phyloP scores from a whole-genome alignment of 2,888 invertebrate genomes.

The Mylabris sibirica region DNA sequence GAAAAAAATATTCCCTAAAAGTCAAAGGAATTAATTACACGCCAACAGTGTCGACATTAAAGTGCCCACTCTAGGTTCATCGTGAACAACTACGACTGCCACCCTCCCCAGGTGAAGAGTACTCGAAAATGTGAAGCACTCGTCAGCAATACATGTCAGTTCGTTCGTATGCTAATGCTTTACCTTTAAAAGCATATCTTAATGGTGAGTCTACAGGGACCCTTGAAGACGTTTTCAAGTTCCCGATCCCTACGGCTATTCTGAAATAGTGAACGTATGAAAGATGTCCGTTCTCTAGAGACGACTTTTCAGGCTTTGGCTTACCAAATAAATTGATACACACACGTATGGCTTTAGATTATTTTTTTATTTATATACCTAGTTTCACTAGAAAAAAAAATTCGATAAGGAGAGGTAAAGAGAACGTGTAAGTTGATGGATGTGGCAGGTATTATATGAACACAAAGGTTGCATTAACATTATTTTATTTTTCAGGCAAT shows the following conservation, averaged over 20 bases:
- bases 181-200: conserved; percentile 33
- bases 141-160: conserved; percentile 31
- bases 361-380: background rate
- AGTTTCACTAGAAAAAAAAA: background rate
- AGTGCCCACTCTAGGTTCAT: conserved; percentile 29
- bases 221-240: conserved; percentile 32
- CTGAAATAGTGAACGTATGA: conserved; percentile 30
- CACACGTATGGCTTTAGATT: background rate
- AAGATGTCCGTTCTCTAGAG: conserved; percentile 21
- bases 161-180: conserved; percentile 33
- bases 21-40: conserved; percentile 33
- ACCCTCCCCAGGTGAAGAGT: conserved; percentile 19
- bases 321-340: conserved; percentile 1
- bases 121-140: conserved; percentile 26
- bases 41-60: conserved; percentile 22
- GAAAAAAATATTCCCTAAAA: conserved; percentile 2
- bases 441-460: background rate
- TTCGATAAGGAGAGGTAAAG: background rate
- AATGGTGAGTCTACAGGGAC: conserved; percentile 28
- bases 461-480: conserved; percentile 2
- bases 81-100: conserved; percentile 15
- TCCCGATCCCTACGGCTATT: conserved; percentile 30
- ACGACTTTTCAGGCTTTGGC: background rate
- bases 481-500: background rate
- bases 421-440: background rate